Evolutionary conservation across 2,113 vertebrate species (phyloP).

Genomic region (Nannobrachium achirus): DNA sequence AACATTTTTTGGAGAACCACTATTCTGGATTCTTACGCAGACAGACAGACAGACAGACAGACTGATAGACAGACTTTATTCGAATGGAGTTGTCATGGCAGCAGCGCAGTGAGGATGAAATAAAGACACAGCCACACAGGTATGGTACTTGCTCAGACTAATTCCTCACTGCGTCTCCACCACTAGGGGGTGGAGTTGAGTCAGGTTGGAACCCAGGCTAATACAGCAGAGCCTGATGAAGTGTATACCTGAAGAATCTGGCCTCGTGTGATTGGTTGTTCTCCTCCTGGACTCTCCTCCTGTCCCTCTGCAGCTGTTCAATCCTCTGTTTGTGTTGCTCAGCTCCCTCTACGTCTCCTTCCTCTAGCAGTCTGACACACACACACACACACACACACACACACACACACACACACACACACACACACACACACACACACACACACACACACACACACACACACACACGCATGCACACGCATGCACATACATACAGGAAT

Average conservation of each 20-base stretch:
- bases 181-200: too few species aligned
- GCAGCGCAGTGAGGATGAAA: too few species aligned
- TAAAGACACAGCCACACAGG: too few species aligned
- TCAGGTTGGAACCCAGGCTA: too few species aligned
- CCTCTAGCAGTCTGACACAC: constrained; percentile 88
- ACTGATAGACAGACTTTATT: too few species aligned
- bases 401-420: constrained; percentile 18
- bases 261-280: constrained; percentile 86
- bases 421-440: neutral
- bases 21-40: too few species aligned
- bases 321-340: constrained; percentile 93
- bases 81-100: too few species aligned
- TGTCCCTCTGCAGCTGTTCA: constrained; percentile 92
- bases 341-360: constrained; percentile 90
- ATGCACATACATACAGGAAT: neutral
- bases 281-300: constrained; percentile 88
- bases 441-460: neutral
- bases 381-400: constrained; percentile 22
- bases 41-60: too few species aligned
- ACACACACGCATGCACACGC: neutral
- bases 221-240: too few species aligned
- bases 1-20: too few species aligned
- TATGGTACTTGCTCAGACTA: too few species aligned
- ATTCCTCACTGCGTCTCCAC: too few species aligned
- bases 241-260: constrained; percentile 93